These are phyloP conservation scores for Troglohyphantes excavatus DNA, from an alignment of 2,888 invertebrate species.

Conservation along the genomic window DNA sequence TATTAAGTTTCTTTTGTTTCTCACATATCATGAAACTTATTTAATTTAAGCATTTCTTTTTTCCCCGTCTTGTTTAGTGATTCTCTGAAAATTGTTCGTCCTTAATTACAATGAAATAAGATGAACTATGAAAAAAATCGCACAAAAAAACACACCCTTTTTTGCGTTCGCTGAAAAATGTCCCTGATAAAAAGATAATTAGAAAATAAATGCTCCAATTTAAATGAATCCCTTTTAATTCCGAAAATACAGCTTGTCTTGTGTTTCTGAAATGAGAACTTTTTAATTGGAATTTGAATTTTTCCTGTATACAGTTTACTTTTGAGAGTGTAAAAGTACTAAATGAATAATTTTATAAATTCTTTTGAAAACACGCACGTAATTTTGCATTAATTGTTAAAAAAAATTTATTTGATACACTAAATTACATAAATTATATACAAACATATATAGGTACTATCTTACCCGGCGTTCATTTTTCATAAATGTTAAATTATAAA, in stretches of 20 bases:
- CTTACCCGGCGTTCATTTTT: too few species aligned
- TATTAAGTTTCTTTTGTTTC: slow-evolving; percentile 15
- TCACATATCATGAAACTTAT: slow-evolving; percentile 7
- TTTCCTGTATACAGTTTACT: too few species aligned
- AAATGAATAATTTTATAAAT: too few species aligned
- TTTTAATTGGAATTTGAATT: neutral
- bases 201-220: slow-evolving; percentile 50
- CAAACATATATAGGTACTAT: too few species aligned
- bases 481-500: too few species aligned
- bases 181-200: slow-evolving; percentile 39
- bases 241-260: neutral
- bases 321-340: too few species aligned
- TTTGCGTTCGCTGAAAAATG: neutral
- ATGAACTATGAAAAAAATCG: neutral
- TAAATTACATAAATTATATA: too few species aligned
- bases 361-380: too few species aligned
- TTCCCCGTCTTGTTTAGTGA: neutral
- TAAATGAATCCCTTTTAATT: slow-evolving; percentile 41
- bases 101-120: slow-evolving; percentile 32
- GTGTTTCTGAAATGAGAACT: neutral
- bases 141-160: neutral
- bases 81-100: slow-evolving; percentile 18
- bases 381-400: too few species aligned
- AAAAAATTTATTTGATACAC: too few species aligned
- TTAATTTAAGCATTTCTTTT: neutral